Evolutionary conservation across 1,140 invertebrate species (phyloP), one percentile per base, ranked within the genome.

Genomic region (Aricia agestis): DNA sequence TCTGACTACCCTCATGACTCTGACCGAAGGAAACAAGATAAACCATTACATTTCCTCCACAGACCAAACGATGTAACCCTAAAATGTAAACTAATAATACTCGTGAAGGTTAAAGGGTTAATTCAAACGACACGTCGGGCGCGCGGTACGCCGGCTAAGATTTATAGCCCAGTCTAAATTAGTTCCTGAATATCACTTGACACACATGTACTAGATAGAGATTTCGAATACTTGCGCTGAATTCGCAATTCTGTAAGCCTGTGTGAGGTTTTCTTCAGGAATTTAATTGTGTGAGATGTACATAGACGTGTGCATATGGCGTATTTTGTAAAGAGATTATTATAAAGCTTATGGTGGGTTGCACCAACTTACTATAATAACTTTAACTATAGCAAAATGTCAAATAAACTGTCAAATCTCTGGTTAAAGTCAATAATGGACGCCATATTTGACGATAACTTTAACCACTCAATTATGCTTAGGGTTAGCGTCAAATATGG

Each of bases 101-200:
- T 63, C 10, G 59, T 63, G 19, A 63, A 63, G 59, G 59, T 63
- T 63, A 63, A 59, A 63, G 59, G 59, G 59, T 63, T 63, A 63
- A 63, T 63, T 63, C 59, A 25, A 63, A 63, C 59, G 59, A 63
- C 59, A 63, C 19, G 59, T 63, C 59, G 59, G 45, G 45, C 13
- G 59, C 59, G 19, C 59, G 59, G 59, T 63, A 18, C 59, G 59
- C 17, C 19, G 19, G 19, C 59, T 63, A 63, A 63, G 59, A 63
- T 63, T 63, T 63, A 63, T 63, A 25, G 17, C 59, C 59, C 2
- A 10, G 17, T 63, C 59, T 63, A 63, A 63, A 63, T 63, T 63
- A 63, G 59, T 63, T 63, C 59, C 59, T 63, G 59, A 63, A 63
- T 63, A 63, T 63, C 59, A 63, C 59, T 63, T 63, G 59, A 63